Percentiles rank a stretch among this genome's conserved stretches.
Conservation (phyloP, 2,113 vertebrate species). For the Amazona vittata region DNA sequence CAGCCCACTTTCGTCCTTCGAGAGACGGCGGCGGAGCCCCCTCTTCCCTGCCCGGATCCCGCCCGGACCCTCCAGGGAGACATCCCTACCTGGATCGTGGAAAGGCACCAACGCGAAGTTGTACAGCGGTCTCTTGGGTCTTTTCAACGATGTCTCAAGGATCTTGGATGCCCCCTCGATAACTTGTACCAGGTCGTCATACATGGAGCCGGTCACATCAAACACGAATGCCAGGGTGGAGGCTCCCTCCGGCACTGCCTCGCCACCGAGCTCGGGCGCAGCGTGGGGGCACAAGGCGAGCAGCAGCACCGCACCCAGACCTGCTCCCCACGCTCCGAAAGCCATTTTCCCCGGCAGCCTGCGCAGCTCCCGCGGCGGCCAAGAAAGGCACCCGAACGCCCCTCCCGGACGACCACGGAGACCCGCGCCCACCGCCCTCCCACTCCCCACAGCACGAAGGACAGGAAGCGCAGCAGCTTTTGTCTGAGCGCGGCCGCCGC, state of each 20-base stretch:
- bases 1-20: not conserved
- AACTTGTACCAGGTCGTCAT: conserved; percentile 96
- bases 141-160: conserved; percentile 92
- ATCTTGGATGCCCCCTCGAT: conserved; percentile 98
- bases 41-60: not conserved
- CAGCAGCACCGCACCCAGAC: conserved; percentile 21
- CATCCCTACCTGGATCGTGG: conserved; percentile 91
- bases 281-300: conserved; percentile 23
- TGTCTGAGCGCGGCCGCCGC: conserved; percentile 19
- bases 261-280: not conserved
- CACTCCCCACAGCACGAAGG: not conserved
- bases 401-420: no score
- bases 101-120: conserved; percentile 97
- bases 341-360: not conserved
- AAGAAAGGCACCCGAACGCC: conserved; percentile 11
- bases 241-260: conserved; percentile 89
- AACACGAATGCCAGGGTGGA: conserved; percentile 98
- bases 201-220: conserved; percentile 98
- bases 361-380: not conserved
- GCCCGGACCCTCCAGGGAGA: no score
- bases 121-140: conserved; percentile 89
- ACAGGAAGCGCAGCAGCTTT: conserved; percentile 39
- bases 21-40: no score
- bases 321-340: not conserved
- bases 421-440: not conserved